Conservation (phyloP, 1,140 invertebrate species). For the Argopecten irradians region DNA sequence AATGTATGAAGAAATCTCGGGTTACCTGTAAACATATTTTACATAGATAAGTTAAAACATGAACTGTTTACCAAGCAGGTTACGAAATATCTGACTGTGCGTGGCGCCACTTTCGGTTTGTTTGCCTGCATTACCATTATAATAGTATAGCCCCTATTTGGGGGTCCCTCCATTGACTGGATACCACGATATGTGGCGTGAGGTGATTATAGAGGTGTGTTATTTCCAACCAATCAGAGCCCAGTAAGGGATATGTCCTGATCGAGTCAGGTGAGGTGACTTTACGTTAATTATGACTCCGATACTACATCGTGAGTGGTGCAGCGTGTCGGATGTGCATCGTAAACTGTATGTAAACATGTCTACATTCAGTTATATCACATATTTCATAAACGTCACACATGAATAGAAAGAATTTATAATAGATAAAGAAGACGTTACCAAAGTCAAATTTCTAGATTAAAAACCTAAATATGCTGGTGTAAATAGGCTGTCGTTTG, state of each 20-base stretch:
- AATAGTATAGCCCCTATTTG: not conserved
- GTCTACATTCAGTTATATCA: not conserved
- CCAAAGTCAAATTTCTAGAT: too few species aligned
- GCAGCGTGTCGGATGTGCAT: not conserved
- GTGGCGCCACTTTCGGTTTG: not conserved
- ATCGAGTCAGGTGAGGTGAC: not conserved
- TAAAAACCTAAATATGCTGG: too few species aligned
- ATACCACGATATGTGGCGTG: not conserved
- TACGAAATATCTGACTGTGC: not conserved
- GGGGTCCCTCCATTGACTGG: not conserved
- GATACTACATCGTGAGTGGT: not conserved
- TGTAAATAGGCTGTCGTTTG: too few species aligned
- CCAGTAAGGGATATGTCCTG: not conserved
- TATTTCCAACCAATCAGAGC: not conserved
- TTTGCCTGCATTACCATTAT: not conserved
- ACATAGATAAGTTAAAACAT: not conserved
- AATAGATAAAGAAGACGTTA: too few species aligned
- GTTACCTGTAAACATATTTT: not conserved
- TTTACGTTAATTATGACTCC: not conserved
- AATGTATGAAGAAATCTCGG: not conserved
- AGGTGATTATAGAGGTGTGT: slow-evolving; percentile 1
- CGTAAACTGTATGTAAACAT: not conserved
- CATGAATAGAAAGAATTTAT: not conserved
- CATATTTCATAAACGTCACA: not conserved
- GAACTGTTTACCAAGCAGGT: not conserved